These are phyloP conservation scores for Esox lucius DNA, from an alignment of 2,797 vertebrate genomes.

Conservation along the genomic window DNA sequence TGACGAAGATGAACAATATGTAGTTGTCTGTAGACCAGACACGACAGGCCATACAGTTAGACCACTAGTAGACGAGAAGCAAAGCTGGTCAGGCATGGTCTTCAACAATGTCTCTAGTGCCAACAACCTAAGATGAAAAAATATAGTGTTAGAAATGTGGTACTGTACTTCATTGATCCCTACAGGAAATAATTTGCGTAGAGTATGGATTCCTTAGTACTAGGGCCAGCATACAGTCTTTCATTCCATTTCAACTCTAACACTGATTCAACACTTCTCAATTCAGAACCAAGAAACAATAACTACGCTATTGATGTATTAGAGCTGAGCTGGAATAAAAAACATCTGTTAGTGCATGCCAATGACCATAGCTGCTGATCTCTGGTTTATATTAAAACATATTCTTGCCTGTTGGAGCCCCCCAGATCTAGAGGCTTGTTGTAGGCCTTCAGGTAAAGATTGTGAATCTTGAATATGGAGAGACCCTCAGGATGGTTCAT, in stretches of 20 bases:
- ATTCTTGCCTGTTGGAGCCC: constrained; percentile 3
- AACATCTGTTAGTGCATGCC: not conserved
- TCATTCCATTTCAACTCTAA: not conserved
- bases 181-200: not conserved
- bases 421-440: constrained; percentile 20
- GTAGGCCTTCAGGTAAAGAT: constrained; percentile 21
- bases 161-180: not conserved
- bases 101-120: constrained; percentile 14
- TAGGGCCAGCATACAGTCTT: not conserved
- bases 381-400: not conserved
- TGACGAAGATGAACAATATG: not conserved
- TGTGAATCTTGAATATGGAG: constrained; percentile 21
- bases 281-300: not conserved
- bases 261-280: not conserved
- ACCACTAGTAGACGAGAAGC: constrained; percentile 3
- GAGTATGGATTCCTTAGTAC: not conserved
- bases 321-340: not conserved
- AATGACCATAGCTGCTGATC: not conserved
- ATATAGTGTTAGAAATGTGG: not conserved
- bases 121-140: not conserved
- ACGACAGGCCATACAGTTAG: constrained; percentile 14
- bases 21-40: not conserved
- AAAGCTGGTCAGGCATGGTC: constrained; percentile 24
- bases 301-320: not conserved
- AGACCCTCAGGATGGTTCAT: constrained; percentile 26